Conservation (phyloP, 2,113 vertebrate species). For the Cichladusa arquata region DNA sequence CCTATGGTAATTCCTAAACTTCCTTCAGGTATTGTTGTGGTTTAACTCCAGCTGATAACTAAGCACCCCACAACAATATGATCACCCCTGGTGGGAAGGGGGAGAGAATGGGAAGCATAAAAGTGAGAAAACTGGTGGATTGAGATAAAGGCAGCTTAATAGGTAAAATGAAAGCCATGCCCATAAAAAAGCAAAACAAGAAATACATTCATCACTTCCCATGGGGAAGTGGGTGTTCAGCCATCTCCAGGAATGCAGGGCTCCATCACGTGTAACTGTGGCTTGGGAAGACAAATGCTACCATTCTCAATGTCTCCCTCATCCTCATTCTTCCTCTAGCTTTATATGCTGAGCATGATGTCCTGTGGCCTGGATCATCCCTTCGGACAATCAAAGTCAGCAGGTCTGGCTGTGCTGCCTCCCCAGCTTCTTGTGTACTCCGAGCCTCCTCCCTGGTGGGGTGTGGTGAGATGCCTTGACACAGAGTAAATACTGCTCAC, state of each 20-base stretch:
- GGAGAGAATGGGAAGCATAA: background rate
- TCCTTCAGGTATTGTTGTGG: background rate
- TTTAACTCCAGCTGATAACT: background rate
- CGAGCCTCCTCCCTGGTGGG: fast-evolving
- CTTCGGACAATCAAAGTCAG: background rate
- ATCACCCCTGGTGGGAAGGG: background rate
- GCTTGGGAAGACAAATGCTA: fast-evolving
- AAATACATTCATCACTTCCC: background rate
- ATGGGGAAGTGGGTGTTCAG: background rate
- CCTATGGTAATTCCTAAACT: background rate
- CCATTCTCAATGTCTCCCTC: fast-evolving
- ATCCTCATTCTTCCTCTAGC: background rate
- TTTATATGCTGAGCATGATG: background rate
- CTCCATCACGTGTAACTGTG: fast-evolving
- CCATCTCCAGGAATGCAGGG: background rate
- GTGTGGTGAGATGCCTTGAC: background rate
- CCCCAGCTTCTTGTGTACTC: fast-evolving
- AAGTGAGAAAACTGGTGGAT: background rate
- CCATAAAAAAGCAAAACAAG: background rate
- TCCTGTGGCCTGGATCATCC: background rate
- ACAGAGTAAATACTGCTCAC: background rate
- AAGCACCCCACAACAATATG: background rate
- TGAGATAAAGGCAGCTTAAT: background rate
- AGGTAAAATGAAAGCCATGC: background rate
- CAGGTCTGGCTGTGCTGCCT: background rate